Evolutionary conservation across 64 coral and sea anemone genomes (phyloP).

Genomic region (Hydrozoanthus tunicans): DNA sequence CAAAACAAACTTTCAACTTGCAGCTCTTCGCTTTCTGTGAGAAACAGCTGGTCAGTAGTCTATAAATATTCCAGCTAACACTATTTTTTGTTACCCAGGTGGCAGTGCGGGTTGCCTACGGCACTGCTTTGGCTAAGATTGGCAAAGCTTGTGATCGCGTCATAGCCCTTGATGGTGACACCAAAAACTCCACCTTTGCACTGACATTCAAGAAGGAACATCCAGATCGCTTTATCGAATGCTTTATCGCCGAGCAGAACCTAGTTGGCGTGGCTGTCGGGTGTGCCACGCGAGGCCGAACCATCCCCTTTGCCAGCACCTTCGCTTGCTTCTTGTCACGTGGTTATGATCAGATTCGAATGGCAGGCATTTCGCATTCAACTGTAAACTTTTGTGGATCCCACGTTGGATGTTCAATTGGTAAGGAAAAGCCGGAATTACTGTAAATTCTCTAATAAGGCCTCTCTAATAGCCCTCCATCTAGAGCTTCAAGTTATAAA

Average conservation of each 20-base stretch:
- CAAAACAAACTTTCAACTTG: too few relatives aligned
- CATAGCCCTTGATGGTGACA: slow-evolving; percentile 88
- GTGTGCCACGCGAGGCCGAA: slow-evolving; percentile 75
- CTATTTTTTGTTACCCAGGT: slow-evolving; percentile 37
- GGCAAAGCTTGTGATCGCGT: slow-evolving; percentile 67
- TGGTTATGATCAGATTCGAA: slow-evolving; percentile 93
- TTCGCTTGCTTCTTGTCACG: slow-evolving; percentile 93
- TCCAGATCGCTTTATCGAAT: slow-evolving; percentile 83
- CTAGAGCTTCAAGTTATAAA: too few relatives aligned
- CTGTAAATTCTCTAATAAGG: neutral
- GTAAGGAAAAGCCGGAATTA: slow-evolving; percentile 34
- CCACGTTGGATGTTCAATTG: slow-evolving; percentile 94
- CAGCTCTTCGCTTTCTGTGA: neutral
- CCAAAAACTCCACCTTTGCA: slow-evolving; percentile 93
- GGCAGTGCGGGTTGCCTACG: slow-evolving; percentile 83
- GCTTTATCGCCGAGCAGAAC: slow-evolving; percentile 98
- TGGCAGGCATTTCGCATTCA: slow-evolving; percentile 87
- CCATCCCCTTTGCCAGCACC: slow-evolving; percentile 93
- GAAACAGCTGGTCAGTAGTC: neutral
- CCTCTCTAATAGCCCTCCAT: too few relatives aligned
- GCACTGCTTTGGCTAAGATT: slow-evolving; percentile 79
- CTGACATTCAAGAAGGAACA: slow-evolving; percentile 73
- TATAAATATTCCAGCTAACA: too few relatives aligned
- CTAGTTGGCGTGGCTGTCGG: slow-evolving; percentile 94
- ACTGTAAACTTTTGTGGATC: slow-evolving; percentile 95